phyloP scores from a whole-genome alignment of 2,113 vertebrate genomes.

The Cheirogaleus medius region DNA sequence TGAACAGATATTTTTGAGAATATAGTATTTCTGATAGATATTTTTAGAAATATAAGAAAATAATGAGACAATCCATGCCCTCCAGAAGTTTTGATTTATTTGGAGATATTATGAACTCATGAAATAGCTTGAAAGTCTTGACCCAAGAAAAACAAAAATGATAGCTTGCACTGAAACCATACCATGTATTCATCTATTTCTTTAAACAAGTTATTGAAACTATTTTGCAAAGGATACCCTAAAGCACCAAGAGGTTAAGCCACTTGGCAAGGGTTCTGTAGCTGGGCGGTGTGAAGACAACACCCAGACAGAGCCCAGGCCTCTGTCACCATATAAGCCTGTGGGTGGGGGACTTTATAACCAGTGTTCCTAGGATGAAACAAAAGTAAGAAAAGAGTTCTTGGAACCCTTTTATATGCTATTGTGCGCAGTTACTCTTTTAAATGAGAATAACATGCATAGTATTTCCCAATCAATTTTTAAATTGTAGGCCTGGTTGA shows the following conservation, averaged over 20 bases:
- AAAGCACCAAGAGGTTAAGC: background rate
- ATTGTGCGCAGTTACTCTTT: background rate
- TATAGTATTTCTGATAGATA: background rate
- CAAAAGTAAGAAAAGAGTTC: background rate
- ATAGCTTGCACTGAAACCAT: background rate
- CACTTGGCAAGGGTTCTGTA: background rate
- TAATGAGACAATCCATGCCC: background rate
- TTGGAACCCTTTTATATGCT: background rate
- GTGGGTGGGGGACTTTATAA: background rate
- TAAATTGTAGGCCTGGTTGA: background rate
- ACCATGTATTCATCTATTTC: background rate
- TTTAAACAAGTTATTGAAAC: background rate
- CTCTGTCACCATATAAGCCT: background rate
- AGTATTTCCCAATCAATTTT: background rate
- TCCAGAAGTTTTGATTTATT: slow-evolving; percentile 21
- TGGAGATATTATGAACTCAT: background rate
- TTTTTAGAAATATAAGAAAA: background rate
- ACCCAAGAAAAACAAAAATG: background rate
- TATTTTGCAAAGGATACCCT: background rate
- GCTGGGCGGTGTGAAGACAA: background rate
- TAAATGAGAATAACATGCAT: background rate
- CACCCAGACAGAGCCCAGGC: background rate
- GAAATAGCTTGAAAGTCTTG: background rate
- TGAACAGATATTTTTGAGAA: background rate
- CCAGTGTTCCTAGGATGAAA: background rate